These are phyloP conservation scores for Oasisia sp. DNA, from an alignment of 2,888 invertebrate genomes.

Conservation along the genomic window DNA sequence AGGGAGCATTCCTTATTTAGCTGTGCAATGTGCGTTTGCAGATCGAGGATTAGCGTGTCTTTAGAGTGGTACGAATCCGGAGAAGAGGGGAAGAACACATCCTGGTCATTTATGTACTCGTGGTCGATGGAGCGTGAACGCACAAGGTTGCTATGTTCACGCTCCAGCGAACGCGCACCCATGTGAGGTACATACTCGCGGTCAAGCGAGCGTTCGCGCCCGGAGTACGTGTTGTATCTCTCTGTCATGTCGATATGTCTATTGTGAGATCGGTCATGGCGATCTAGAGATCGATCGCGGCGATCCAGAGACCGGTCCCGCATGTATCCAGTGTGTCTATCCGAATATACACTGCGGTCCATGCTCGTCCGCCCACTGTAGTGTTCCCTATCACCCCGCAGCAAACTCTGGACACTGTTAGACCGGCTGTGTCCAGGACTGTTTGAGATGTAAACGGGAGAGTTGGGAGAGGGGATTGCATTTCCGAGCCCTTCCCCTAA, in stretches of 20 bases:
- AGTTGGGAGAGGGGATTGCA: not conserved
- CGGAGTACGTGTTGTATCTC: conserved; percentile 34
- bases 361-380: not conserved
- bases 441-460: not conserved
- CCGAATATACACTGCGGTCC: not conserved
- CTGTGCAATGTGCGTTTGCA: conserved; percentile 85
- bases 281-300: conserved; percentile 63
- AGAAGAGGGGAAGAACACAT: conserved; percentile 33
- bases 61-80: conserved; percentile 35
- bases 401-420: conserved; percentile 43
- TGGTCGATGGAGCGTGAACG: conserved; percentile 56
- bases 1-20: conserved; percentile 91
- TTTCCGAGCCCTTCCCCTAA: conserved; percentile 6
- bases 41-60: conserved; percentile 61
- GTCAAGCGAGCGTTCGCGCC: conserved; percentile 70
- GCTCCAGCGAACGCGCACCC: conserved; percentile 61
- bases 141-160: conserved; percentile 45
- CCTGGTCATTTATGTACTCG: conserved; percentile 36
- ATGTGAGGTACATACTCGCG: conserved; percentile 69
- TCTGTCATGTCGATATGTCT: conserved; percentile 25
- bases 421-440: conserved; percentile 46
- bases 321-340: not conserved
- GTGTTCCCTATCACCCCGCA: conserved; percentile 26
- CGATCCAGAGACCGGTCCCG: conserved; percentile 34
- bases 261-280: conserved; percentile 45